Evolutionary conservation across 1,140 invertebrate species (phyloP).

Genomic region (Aphis gossypii): DNA sequence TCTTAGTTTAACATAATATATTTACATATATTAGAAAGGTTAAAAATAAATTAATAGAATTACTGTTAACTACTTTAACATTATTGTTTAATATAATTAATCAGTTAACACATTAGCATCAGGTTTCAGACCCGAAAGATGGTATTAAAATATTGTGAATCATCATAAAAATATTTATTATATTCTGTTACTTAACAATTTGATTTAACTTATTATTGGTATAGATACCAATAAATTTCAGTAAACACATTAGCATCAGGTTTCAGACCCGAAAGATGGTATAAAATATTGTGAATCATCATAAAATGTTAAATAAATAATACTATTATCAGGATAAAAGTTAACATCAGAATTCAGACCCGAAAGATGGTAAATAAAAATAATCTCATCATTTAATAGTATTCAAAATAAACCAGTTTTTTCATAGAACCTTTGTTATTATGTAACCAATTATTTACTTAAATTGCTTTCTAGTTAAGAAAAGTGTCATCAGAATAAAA

Average conservation of each 20-base stretch:
- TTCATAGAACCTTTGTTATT: background rate
- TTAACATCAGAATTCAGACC: slow-evolving; percentile 49
- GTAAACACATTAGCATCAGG: slow-evolving; percentile 18
- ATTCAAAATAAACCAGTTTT: background rate
- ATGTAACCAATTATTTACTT: background rate
- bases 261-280: slow-evolving; percentile 57
- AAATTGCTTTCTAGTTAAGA: background rate
- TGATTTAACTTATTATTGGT: too few species aligned
- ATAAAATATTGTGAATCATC: background rate
- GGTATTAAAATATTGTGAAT: slow-evolving; percentile 11
- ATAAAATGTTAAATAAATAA: background rate
- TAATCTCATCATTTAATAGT: background rate
- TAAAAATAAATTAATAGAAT: too few species aligned
- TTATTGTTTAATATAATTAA: background rate
- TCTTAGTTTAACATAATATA: too few species aligned
- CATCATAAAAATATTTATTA: slow-evolving; percentile 9
- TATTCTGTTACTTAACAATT: too few species aligned
- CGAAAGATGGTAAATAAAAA: slow-evolving; percentile 32
- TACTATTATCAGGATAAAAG: too few species aligned
- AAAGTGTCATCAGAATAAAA: background rate
- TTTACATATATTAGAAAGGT: background rate
- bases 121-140: slow-evolving; percentile 52
- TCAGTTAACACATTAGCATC: slow-evolving; percentile 42
- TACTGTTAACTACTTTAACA: too few species aligned
- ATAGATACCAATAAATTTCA: background rate